Evolutionary conservation across 2,113 vertebrate species (phyloP).

Genomic region (Hippocampus guttulatus): DNA sequence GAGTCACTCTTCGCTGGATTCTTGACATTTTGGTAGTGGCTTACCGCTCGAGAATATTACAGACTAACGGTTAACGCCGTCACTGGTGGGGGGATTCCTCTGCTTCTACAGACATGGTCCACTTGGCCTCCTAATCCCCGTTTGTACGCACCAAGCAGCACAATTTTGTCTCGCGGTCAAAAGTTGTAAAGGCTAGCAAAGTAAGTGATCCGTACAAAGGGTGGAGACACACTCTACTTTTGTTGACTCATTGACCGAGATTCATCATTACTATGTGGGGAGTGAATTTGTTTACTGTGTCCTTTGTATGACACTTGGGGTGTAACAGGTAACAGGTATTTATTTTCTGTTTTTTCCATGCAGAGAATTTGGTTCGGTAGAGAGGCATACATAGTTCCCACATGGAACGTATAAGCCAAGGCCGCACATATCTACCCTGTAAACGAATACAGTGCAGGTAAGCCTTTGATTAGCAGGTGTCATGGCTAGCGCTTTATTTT

Average conservation of each 20-base stretch:
- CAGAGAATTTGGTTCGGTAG: too few relatives aligned
- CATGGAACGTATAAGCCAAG: too few relatives aligned
- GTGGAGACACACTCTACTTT: background rate
- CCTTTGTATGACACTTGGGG: background rate
- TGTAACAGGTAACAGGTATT: background rate
- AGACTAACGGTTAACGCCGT: background rate
- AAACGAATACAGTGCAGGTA: too few relatives aligned
- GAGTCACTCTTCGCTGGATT: background rate
- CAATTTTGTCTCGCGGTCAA: background rate
- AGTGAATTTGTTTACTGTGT: background rate
- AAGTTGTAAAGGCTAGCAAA: background rate
- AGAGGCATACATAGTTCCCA: too few relatives aligned
- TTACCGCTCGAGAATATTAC: slow-evolving; percentile 3
- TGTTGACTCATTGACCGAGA: background rate
- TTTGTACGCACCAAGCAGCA: background rate
- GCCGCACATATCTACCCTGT: too few relatives aligned
- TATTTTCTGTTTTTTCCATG: too few relatives aligned
- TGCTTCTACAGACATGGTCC: background rate
- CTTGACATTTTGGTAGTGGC: slow-evolving; percentile 2
- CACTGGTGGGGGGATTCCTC: slow-evolving; percentile 3
- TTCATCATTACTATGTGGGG: background rate
- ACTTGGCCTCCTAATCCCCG: background rate
- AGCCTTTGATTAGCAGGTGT: too few relatives aligned
- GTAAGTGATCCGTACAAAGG: background rate
- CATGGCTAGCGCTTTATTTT: too few relatives aligned